A percentile compares a stretch with the other conserved stretches of the same genome.
phyloP scores from a whole-genome alignment of 2,888 invertebrate species.

The Margaritifera margaritifera region DNA sequence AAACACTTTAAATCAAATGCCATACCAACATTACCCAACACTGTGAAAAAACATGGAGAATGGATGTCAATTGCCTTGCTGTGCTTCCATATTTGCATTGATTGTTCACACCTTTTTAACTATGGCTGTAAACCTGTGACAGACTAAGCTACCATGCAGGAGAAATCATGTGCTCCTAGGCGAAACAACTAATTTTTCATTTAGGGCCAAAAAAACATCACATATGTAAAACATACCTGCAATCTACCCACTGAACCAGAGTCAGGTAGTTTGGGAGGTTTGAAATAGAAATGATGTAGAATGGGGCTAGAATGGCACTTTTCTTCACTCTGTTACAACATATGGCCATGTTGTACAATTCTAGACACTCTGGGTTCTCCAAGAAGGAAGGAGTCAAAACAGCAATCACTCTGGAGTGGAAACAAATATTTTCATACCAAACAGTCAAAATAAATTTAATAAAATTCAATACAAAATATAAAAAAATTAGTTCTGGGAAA shows the following conservation, averaged over 20 bases:
- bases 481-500: too few species aligned
- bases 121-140: too few species aligned
- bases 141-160: too few species aligned
- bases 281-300: slow-evolving; percentile 54
- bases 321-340: slow-evolving; percentile 60
- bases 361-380: slow-evolving; percentile 54
- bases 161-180: too few species aligned
- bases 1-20: too few species aligned
- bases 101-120: too few species aligned
- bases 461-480: too few species aligned
- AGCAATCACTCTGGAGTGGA: slow-evolving; percentile 56
- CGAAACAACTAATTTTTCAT: neutral
- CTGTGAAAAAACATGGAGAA: too few species aligned
- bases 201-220: neutral
- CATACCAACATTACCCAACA: too few species aligned
- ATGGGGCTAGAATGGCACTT: slow-evolving; percentile 56
- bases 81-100: too few species aligned
- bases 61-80: too few species aligned
- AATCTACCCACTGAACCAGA: slow-evolving; percentile 68
- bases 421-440: neutral
- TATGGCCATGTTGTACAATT: slow-evolving; percentile 68
- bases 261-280: slow-evolving; percentile 66
- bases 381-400: slow-evolving; percentile 59
- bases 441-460: neutral
- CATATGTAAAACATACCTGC: slow-evolving; percentile 52